Percentiles rank a stretch among this genome's conserved stretches.
phyloP scores from a whole-genome alignment of 2,888 invertebrate genomes.

The Drosophila histrio region DNA sequence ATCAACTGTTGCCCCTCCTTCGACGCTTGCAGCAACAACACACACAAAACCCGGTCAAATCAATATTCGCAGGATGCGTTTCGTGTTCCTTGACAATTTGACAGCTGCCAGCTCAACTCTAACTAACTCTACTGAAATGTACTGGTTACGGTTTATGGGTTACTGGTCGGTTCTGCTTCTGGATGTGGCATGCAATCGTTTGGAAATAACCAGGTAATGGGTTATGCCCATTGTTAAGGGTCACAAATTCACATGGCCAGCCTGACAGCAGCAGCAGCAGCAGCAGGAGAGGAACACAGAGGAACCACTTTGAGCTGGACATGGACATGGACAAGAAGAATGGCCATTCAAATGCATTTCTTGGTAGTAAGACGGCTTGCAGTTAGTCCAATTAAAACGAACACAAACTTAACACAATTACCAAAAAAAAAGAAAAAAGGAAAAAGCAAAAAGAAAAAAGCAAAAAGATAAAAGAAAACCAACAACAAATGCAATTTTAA shows the following conservation, averaged over 20 bases:
- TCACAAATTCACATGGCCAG: conserved; percentile 23
- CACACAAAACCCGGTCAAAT: conserved; percentile 39
- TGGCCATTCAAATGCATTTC: conserved; percentile 19
- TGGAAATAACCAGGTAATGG: conserved; percentile 43
- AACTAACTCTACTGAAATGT: conserved; percentile 5
- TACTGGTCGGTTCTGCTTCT: conserved; percentile 1
- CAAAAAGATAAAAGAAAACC: not conserved
- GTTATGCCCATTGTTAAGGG: conserved; percentile 7
- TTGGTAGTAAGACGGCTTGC: conserved; percentile 14
- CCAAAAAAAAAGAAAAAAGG: not conserved
- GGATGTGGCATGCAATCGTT: conserved; percentile 46
- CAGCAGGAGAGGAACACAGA: conserved; percentile 2
- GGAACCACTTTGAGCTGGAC: conserved; percentile 25
- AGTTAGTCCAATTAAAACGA: conserved; percentile 31
- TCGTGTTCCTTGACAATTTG: conserved; percentile 37
- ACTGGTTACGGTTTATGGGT: not conserved
- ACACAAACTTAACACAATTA: conserved; percentile 8
- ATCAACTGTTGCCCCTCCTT: conserved; percentile 28
- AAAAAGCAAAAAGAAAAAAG: not conserved
- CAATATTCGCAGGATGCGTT: conserved; percentile 43
- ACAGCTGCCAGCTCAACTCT: conserved; percentile 33
- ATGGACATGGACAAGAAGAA: conserved; percentile 19
- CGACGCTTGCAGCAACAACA: not conserved
- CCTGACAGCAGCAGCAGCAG: conserved; percentile 10
- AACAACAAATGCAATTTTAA: conserved; percentile 27